Evolutionary conservation across 2,113 vertebrate species (phyloP).

Genomic region (Rafetus swinhoei): DNA sequence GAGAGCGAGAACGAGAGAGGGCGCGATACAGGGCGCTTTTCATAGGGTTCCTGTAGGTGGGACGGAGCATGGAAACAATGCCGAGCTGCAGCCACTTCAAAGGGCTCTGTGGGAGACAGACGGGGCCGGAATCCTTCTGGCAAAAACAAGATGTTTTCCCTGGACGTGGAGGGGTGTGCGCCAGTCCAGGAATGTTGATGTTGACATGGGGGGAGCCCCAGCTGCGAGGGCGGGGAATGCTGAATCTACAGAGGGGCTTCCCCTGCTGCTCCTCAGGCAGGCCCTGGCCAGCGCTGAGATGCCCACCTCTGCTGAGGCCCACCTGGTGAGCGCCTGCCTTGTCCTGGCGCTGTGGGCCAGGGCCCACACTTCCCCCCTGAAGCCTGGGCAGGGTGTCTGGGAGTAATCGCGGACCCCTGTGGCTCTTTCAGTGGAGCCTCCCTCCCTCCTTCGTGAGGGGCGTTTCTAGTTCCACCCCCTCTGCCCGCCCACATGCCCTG

Average conservation of each 20-base stretch:
- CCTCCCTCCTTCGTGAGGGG: neutral
- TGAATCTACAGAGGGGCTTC: neutral
- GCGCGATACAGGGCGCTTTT: slow-evolving; percentile 69
- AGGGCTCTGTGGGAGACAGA: slow-evolving; percentile 69
- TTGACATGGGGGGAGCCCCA: slow-evolving; percentile 21
- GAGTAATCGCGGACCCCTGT: neutral
- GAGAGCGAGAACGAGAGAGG: neutral
- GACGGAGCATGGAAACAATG: slow-evolving; percentile 79
- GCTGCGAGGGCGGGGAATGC: neutral
- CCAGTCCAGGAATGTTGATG: slow-evolving; percentile 56
- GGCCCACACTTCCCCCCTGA: neutral
- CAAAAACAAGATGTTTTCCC: slow-evolving; percentile 68
- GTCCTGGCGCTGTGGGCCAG: neutral
- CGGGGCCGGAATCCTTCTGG: slow-evolving; percentile 69
- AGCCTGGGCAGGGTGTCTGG: neutral
- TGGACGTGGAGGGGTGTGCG: slow-evolving; percentile 24
- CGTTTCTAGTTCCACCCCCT: neutral
- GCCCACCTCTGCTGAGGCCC: neutral
- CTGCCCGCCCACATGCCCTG: neutral
- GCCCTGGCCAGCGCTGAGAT: neutral
- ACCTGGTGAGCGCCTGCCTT: neutral
- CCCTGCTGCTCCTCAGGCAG: neutral
- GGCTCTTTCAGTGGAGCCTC: neutral
- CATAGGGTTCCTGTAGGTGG: slow-evolving; percentile 79
- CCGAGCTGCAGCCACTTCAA: slow-evolving; percentile 49